Evolutionary conservation across 2,113 vertebrate genomes (phyloP), one percentile per base, ranked within the genome.

Genomic region (Serinus canaria): DNA sequence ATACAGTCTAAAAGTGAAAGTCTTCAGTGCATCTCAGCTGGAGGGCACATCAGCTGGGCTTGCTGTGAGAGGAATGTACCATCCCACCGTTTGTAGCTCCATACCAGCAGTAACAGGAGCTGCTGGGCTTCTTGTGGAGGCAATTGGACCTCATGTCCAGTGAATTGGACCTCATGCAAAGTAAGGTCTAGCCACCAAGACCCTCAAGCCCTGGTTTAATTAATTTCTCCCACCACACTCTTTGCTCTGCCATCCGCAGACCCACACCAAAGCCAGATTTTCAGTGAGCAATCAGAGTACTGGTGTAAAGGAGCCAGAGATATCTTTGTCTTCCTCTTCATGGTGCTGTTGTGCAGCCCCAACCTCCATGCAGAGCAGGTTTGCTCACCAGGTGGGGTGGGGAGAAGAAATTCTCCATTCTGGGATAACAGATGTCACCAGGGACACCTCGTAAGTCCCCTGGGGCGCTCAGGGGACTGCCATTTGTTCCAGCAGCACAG

Each of bases 261-360:
- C 30, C 27, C 80, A 44, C 31, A 44, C 44, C 1, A 5, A 73
- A 89, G 77, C 25, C 33, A 46, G 12, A 25, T 39, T 69, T 91
- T 52, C 7, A 11, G 35, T 1, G 2, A 73, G 35, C 3, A 4
- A 28, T 13, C 0, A 0, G 43, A 44, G 17, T 6, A 10, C 13
- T 41, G 56, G 28, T 7, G 2, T 4, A 4, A 83, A 37, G 16
- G 24, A 69, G 22, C 14, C 27, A 37, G 19, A 35, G n/a, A 12
- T 13, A 28, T 24, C n/a, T 62, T n/a, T 73, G 30, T 53, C 55
- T 76, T 78, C 33, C 10, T 58, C 41, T 49, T 58, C 3, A 1
- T 47, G 56, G 31, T 49, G 73, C 59, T 1, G 2, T 46, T 52
- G 37, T 37, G 47, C 77, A 66, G 43, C 46, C 41, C 31, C 21